Base-by-base conservation (phyloP, 2,797 vertebrate species). In the Sebastes glaucus region DNA sequence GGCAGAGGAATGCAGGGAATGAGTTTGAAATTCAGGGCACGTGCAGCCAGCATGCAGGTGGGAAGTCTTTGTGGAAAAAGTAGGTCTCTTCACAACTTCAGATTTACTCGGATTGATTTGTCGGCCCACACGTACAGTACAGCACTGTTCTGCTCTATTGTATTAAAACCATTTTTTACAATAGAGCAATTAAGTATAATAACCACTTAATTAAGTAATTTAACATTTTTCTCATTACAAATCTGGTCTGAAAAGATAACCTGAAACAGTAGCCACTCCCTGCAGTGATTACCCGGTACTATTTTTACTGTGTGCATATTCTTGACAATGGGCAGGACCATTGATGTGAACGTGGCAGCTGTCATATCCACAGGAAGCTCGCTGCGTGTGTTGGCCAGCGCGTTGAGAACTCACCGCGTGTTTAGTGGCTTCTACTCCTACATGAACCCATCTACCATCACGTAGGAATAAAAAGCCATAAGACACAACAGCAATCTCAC, bases 391-490 rank as follows among this genome's bases (percentile, higher is more conserved):
- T 69, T 70, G 90, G 87, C 88, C 82, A 73, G 87, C 80, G 25
- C 70, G 93, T 85, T 38, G 94, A 93, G 79, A 96, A 95, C 97
- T 98, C 97, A 95, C 98, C 96, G 97, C 96, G 97, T 98, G 98
- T 98, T 98, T 98, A 97, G 98, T 99, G 98, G 98, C 98, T 99
- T 99, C 96, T 96, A 97, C 97, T 98, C 97, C 98, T 99, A 98
- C 97, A 97, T 98, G 97, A 98, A 97, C 97, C 97, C 97, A 97
- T 97, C 97, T 96, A 97, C 96, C 97, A 98, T 99, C 98, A 99
- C 98, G 98, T 99, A 99, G 98, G 98, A 99, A 99, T 99, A 99
- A 99, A 99, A 99, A 99, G 98, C 98, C 98, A 99, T 99, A 99
- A 98, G 97, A 97, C 98, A 98, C 97, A 96, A 96, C 96, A 97